Evolutionary conservation across 2,888 invertebrate genomes (phyloP).

Genomic region (Calameuta filiformis): DNA sequence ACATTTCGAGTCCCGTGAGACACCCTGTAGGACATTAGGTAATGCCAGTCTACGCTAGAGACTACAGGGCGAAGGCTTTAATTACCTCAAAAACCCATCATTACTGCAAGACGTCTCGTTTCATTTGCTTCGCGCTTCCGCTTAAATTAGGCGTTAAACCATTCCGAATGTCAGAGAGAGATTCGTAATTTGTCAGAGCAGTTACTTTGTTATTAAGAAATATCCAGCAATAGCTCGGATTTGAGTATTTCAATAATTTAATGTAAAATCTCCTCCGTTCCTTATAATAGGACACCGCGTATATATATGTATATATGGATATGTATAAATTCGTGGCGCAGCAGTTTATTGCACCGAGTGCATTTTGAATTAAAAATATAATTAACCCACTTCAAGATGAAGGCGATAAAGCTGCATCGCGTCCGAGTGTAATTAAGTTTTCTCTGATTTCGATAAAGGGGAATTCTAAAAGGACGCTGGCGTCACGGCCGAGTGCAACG

Average conservation of each 20-base stretch:
- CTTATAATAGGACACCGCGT: too few relatives aligned
- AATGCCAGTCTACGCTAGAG: slow-evolving; percentile 33
- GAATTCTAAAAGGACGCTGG: neutral
- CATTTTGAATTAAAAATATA: neutral
- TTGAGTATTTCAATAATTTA: neutral
- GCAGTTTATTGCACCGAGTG: neutral
- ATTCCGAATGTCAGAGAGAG: slow-evolving; percentile 11
- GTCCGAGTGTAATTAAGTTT: neutral
- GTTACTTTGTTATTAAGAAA: neutral
- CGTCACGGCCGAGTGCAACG: neutral
- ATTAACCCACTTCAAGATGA: neutral
- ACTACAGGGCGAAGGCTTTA: slow-evolving; percentile 36
- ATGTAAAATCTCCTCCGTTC: neutral
- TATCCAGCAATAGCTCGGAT: neutral
- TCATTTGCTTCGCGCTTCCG: slow-evolving; percentile 19
- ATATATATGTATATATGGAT: too few relatives aligned
- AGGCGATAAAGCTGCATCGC: neutral
- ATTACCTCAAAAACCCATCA: slow-evolving; percentile 43
- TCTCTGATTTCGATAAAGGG: neutral
- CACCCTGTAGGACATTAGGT: neutral
- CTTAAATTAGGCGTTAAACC: slow-evolving; percentile 28
- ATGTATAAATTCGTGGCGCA: neutral
- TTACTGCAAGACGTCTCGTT: slow-evolving; percentile 26
- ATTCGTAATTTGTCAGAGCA: neutral
- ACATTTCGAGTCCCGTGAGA: neutral